A percentile compares a stretch with the other conserved stretches of the same genome.
Evolutionary conservation across 2,888 invertebrate genomes (phyloP).

Genomic region (Cosmorhoe ocellata): DNA sequence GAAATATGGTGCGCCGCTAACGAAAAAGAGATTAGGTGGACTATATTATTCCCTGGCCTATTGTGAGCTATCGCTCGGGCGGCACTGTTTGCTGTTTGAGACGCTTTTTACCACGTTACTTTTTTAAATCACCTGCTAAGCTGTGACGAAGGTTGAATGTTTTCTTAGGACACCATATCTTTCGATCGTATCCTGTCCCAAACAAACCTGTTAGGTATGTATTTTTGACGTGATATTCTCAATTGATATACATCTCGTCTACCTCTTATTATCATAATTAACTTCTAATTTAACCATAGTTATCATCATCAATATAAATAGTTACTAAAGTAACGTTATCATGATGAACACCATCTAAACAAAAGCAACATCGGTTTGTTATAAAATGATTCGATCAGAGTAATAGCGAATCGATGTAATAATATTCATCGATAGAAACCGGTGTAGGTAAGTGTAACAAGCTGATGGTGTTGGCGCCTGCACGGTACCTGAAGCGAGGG

Average conservation of each 20-base stretch:
- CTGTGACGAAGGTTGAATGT: slow-evolving; percentile 65
- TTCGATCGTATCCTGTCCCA: slow-evolving; percentile 25
- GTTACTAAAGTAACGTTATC: no score
- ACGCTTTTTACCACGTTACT: slow-evolving; percentile 54
- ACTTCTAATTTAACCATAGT: no score
- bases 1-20: slow-evolving; percentile 79
- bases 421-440: slow-evolving; percentile 26
- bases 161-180: slow-evolving; percentile 51
- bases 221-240: slow-evolving; percentile 3
- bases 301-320: no score
- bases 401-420: slow-evolving; percentile 10
- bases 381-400: no score
- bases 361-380: no score
- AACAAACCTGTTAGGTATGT: slow-evolving; percentile 9
- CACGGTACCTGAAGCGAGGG: slow-evolving; percentile 38
- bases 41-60: slow-evolving; percentile 65
- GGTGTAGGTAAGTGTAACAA: slow-evolving; percentile 33
- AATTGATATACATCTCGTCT: neutral
- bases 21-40: slow-evolving; percentile 78
- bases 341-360: no score
- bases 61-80: slow-evolving; percentile 53
- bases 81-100: slow-evolving; percentile 62
- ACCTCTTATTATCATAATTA: no score
- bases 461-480: slow-evolving; percentile 52
- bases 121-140: slow-evolving; percentile 64